phyloP scores from a whole-genome alignment of 2,113 vertebrate species.

The Uria lomvia region DNA sequence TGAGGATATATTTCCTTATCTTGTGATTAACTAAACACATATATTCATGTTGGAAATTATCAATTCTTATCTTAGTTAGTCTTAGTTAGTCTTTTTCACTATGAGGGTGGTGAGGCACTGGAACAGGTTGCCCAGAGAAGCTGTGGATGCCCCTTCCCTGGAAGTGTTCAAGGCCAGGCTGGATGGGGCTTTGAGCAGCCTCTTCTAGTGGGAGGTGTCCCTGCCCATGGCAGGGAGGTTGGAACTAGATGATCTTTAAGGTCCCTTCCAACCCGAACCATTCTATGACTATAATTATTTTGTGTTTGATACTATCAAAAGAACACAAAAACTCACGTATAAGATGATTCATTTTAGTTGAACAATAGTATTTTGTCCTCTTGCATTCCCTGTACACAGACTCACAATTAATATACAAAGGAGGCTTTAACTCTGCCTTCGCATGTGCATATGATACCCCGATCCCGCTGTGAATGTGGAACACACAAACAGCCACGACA shows the following conservation, averaged over 20 bases:
- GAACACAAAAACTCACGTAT: not conserved
- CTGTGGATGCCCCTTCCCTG: not conserved
- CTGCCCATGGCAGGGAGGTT: not conserved
- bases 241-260: not conserved
- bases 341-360: not conserved
- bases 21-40: not conserved
- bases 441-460: not conserved
- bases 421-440: not conserved
- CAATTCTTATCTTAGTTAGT: not conserved
- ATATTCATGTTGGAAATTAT: not conserved
- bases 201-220: not conserved
- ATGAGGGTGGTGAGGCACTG: not conserved
- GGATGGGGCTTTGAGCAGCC: not conserved
- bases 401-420: not conserved
- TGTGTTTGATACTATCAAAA: not conserved
- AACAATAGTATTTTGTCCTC: not conserved
- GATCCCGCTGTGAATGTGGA: not conserved
- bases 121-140: not conserved
- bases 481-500: not conserved
- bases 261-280: not conserved
- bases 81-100: not conserved
- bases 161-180: not conserved
- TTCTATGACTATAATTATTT: not conserved
- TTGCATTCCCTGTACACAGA: not conserved
- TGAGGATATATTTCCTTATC: not conserved